These are phyloP conservation scores for Triplophysa dalaica DNA, from an alignment of 2,113 vertebrate genomes.

Conservation along the genomic window DNA sequence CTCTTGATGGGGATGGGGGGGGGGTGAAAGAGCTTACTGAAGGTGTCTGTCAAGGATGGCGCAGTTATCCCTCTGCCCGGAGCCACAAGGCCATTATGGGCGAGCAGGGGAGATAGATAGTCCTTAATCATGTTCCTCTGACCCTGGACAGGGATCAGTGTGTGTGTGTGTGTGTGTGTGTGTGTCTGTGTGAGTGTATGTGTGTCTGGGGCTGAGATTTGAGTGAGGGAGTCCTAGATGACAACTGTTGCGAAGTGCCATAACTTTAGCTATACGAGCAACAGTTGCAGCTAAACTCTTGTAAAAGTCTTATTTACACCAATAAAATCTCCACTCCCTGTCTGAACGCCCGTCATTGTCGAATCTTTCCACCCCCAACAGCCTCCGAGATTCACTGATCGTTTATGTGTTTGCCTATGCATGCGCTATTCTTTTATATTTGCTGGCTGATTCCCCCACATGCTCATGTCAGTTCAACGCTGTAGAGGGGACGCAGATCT, in stretches of 20 bases:
- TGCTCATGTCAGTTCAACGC: constrained; percentile 52
- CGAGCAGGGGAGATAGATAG: constrained; percentile 59
- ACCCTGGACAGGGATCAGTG: constrained; percentile 60
- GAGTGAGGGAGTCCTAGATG: neutral
- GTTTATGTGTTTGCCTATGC: constrained; percentile 53
- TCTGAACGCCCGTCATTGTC: constrained; percentile 3
- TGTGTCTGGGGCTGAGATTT: constrained; percentile 4
- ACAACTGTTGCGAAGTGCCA: neutral
- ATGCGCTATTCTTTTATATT: neutral
- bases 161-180: constrained; percentile 10
- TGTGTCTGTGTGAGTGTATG: neutral
- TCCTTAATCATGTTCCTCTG: constrained; percentile 60
- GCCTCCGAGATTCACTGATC: constrained; percentile 1
- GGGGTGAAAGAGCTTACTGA: constrained; percentile 51
- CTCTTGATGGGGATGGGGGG: constrained; percentile 6
- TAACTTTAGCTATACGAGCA: constrained; percentile 19
- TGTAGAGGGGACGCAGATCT: constrained; percentile 62
- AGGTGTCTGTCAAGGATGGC: constrained; percentile 69
- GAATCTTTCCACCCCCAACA: constrained; percentile 2
- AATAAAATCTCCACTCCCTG: constrained; percentile 34
- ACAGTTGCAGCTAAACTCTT: constrained; percentile 2
- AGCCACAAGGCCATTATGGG: constrained; percentile 67
- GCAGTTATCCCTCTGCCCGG: constrained; percentile 51
- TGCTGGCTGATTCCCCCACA: neutral
- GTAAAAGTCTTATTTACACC: constrained; percentile 24